These are phyloP conservation scores for Sebastes alutus DNA, from an alignment of 2,797 vertebrate species.

Conservation along the genomic window DNA sequence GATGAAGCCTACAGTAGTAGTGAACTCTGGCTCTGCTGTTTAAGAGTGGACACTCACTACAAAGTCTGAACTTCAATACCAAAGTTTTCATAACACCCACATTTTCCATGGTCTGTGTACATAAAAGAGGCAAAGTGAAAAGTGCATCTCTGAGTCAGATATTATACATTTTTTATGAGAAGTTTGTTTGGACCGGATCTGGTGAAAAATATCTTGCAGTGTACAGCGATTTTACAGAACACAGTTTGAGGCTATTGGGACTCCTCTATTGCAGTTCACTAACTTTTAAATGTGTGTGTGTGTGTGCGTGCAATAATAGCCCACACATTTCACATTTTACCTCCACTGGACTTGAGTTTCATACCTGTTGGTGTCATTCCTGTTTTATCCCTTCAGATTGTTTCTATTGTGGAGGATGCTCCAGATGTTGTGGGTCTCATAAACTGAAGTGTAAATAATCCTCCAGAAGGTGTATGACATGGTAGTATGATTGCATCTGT, in stretches of 20 bases:
- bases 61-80: not conserved
- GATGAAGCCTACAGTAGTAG: not conserved
- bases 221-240: constrained; percentile 3
- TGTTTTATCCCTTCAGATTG: not conserved
- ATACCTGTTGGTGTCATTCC: not conserved
- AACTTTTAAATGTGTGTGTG: not conserved
- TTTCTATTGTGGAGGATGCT: not conserved
- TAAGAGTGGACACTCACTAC: not conserved
- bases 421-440: not conserved
- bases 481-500: not conserved
- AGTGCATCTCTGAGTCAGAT: constrained; percentile 9
- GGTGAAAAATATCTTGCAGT: constrained; percentile 22
- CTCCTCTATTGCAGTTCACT: not conserved
- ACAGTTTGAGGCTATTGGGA: not conserved
- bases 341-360: not conserved
- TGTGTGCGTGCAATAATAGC: not conserved
- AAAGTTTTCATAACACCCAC: not conserved
- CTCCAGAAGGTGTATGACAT: not conserved
- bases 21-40: not conserved
- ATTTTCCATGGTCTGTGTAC: not conserved
- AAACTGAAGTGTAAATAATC: constrained; percentile 16
- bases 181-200: constrained; percentile 10
- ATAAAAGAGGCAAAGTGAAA: not conserved
- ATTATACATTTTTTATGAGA: constrained; percentile 28
- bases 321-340: not conserved